phyloP scores from a whole-genome alignment of 2,797 vertebrate species.

The Danionella dracula region DNA sequence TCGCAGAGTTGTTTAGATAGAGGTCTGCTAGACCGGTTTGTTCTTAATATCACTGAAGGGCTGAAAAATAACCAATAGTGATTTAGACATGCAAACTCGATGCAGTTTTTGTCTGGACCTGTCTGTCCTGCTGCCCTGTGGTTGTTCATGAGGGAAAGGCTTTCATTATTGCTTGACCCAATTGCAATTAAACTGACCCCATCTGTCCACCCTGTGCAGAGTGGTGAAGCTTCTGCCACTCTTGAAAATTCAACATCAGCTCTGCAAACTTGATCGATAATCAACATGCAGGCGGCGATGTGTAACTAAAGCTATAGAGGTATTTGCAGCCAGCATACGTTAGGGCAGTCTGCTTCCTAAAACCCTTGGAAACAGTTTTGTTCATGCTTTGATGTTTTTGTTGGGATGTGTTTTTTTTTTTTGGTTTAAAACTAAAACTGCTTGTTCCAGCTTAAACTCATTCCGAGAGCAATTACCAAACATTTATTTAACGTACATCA shows the following conservation, averaged over 20 bases:
- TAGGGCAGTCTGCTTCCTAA: not conserved
- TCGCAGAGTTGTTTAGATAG: constrained; percentile 12
- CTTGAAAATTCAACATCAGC: not conserved
- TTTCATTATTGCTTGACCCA: constrained; percentile 32
- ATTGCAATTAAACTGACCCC: constrained; percentile 27
- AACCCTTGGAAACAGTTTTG: not conserved
- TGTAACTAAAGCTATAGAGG: not conserved
- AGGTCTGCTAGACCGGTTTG: constrained; percentile 11
- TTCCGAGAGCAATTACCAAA: too few species aligned
- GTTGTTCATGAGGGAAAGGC: constrained; percentile 4
- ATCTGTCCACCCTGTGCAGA: not conserved
- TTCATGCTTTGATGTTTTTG: not conserved
- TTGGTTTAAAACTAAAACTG: too few species aligned
- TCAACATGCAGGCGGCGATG: not conserved
- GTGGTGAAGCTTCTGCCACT: not conserved
- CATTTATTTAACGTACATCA: too few species aligned
- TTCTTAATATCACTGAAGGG: constrained; percentile 14
- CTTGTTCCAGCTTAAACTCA: too few species aligned
- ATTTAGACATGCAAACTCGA: not conserved
- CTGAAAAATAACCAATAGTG: constrained; percentile 8
- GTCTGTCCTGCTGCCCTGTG: constrained; percentile 1
- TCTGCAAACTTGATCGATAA: constrained; percentile 11
- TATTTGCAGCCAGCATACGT: not conserved
- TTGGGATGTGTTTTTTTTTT: too few species aligned
- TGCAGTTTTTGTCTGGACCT: constrained; percentile 2